Percentiles rank a stretch among this genome's conserved stretches.
phyloP scores from a whole-genome alignment of 2,797 vertebrate species.

The Champsocephalus esox region DNA sequence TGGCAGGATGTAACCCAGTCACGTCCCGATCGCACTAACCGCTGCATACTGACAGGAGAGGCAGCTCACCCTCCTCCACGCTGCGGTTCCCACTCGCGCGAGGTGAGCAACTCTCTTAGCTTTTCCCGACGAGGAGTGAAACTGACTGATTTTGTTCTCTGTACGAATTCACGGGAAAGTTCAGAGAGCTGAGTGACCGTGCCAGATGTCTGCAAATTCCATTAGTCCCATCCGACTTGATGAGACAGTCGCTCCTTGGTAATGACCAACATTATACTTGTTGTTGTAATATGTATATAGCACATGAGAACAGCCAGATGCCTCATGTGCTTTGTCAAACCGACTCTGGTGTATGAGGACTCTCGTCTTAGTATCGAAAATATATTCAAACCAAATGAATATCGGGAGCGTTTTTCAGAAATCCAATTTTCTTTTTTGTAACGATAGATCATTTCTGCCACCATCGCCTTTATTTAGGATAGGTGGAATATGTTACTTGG shows the following conservation, averaged over 20 bases:
- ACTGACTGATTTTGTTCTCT: not conserved
- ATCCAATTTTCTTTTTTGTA: no score
- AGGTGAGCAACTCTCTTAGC: not conserved
- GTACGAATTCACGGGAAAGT: not conserved
- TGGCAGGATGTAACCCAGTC: constrained; percentile 54
- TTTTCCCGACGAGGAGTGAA: not conserved
- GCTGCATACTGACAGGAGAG: constrained; percentile 18
- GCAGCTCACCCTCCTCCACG: not conserved
- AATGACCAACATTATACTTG: constrained; percentile 32
- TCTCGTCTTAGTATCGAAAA: not conserved
- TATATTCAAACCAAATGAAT: not conserved
- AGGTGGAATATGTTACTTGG: no score
- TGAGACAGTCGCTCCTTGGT: constrained; percentile 28
- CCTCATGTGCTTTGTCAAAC: not conserved
- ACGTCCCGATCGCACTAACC: constrained; percentile 30
- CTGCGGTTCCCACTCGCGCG: constrained; percentile 3
- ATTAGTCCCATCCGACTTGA: constrained; percentile 21
- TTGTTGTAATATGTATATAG: constrained; percentile 36
- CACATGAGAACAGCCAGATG: constrained; percentile 4
- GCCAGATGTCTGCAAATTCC: constrained; percentile 22
- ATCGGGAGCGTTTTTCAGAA: not conserved
- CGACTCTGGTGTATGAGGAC: not conserved
- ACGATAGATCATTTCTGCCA: no score
- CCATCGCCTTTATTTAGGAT: no score
- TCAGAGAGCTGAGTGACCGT: not conserved